These are phyloP conservation scores for Penaeus indicus DNA, from an alignment of 1,140 invertebrate species.

Conservation along the genomic window DNA sequence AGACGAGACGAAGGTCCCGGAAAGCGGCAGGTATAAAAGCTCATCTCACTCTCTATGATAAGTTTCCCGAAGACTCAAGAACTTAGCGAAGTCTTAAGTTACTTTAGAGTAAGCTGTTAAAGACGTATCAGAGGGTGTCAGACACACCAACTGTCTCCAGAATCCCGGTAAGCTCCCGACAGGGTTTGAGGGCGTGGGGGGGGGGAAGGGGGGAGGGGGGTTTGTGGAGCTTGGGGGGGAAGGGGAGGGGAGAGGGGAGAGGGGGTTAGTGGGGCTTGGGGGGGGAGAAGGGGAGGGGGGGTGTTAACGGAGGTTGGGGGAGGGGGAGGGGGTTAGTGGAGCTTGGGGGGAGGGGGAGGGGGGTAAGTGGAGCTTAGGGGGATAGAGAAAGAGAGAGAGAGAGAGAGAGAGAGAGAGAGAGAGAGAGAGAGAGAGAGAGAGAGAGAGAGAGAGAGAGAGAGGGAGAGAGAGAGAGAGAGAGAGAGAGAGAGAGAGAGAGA, in stretches of 20 bases:
- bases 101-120: too few relatives aligned
- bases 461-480: background rate
- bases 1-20: too few relatives aligned
- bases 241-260: background rate
- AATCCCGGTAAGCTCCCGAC: too few relatives aligned
- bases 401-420: background rate
- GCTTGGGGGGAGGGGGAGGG: background rate
- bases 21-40: too few relatives aligned
- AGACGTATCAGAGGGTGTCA: too few relatives aligned
- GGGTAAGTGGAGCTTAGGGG: background rate
- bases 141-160: too few relatives aligned
- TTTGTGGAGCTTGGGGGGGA: background rate
- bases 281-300: background rate
- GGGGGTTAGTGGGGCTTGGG: background rate
- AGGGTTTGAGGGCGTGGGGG: background rate
- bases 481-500: background rate
- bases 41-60: too few relatives aligned
- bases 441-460: background rate
- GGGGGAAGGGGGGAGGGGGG: background rate
- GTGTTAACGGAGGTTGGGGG: background rate
- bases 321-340: background rate
- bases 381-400: background rate
- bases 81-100: too few relatives aligned
- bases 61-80: too few relatives aligned
- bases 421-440: background rate